Percentiles rank a stretch among this genome's conserved stretches.
Conservation (phyloP, 2,113 vertebrate genomes). For the Halichoerus grypus region DNA sequence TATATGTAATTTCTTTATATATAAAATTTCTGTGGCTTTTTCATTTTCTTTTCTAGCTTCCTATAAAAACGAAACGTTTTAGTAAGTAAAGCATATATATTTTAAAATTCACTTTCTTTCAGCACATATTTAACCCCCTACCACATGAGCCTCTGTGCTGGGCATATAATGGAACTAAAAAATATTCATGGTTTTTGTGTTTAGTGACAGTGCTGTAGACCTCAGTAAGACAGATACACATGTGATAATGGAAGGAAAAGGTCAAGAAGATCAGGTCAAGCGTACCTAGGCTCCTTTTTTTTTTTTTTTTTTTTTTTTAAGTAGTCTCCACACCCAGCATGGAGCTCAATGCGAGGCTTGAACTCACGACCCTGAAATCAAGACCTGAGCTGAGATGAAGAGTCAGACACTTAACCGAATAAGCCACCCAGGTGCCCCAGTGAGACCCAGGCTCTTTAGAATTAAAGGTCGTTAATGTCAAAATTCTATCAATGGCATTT, state of each 20-base stretch:
- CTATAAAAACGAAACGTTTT: slow-evolving; percentile 48
- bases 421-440: too few relatives aligned
- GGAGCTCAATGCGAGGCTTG: too few relatives aligned
- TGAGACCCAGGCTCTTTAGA: not conserved
- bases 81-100: not conserved
- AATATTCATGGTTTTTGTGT: not conserved
- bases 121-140: not conserved
- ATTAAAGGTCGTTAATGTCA: not conserved
- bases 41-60: slow-evolving; percentile 4
- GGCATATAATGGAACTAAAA: not conserved
- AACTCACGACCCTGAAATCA: too few relatives aligned
- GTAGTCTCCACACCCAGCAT: too few relatives aligned
- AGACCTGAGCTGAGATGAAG: too few relatives aligned
- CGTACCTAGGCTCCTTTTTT: too few relatives aligned
- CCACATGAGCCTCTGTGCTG: not conserved
- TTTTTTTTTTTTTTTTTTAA: too few relatives aligned
- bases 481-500: not conserved
- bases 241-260: not conserved
- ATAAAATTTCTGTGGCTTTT: not conserved
- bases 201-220: not conserved
- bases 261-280: not conserved
- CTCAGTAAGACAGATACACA: not conserved
- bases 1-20: not conserved
- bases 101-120: slow-evolving; percentile 31
- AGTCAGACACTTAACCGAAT: too few relatives aligned